Percentiles rank a stretch among this genome's conserved stretches.
phyloP scores from a whole-genome alignment of 2,888 invertebrate genomes.

The Argyra leucocephala region DNA sequence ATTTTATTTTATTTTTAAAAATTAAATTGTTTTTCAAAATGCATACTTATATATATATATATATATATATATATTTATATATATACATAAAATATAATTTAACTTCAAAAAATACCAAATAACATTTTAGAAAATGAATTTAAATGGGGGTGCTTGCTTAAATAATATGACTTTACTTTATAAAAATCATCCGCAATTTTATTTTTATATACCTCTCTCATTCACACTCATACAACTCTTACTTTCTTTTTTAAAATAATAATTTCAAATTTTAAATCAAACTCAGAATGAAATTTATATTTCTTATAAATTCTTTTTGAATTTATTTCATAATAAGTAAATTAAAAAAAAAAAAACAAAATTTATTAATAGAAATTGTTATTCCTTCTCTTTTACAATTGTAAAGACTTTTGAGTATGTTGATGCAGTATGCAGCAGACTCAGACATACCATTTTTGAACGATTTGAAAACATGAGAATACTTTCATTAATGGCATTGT shows the following conservation, averaged over 20 bases:
- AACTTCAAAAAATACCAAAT: background rate
- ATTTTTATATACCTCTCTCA: background rate
- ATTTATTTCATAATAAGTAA: too few relatives aligned
- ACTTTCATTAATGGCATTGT: too few relatives aligned
- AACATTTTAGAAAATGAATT: background rate
- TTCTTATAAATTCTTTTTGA: background rate
- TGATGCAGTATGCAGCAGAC: background rate
- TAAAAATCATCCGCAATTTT: background rate
- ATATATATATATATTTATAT: too few relatives aligned
- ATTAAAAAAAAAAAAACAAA: too few relatives aligned
- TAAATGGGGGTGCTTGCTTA: background rate
- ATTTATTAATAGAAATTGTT: background rate
- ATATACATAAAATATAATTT: background rate
- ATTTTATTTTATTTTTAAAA: background rate
- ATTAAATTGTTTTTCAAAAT: slow-evolving; percentile 6
- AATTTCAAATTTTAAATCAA: background rate
- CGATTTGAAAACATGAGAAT: too few relatives aligned
- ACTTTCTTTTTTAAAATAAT: background rate
- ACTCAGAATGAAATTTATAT: background rate
- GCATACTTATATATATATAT: too few relatives aligned
- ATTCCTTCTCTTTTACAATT: background rate
- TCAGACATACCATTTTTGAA: too few relatives aligned
- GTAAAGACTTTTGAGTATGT: too few relatives aligned
- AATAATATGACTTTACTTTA: too few relatives aligned
- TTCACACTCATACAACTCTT: background rate